phyloP scores from a whole-genome alignment of 1,140 invertebrate genomes.

The Drosophila yakuba region DNA sequence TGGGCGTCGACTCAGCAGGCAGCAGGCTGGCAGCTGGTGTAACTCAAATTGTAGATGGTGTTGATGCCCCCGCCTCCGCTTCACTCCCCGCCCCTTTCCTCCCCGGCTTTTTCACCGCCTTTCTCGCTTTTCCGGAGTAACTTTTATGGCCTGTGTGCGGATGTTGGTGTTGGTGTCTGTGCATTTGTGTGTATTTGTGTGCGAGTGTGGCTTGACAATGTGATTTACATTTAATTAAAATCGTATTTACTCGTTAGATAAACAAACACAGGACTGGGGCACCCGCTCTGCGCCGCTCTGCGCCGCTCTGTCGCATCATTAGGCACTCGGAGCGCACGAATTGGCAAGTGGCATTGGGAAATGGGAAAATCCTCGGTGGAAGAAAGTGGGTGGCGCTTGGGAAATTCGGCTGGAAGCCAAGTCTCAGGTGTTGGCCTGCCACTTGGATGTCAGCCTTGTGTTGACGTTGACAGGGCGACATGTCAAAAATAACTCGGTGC shows the following conservation, averaged over 20 bases:
- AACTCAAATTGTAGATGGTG: slow-evolving; percentile 3
- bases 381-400: background rate
- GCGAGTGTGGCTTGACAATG: slow-evolving; percentile 70
- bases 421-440: slow-evolving; percentile 40
- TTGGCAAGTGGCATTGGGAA: slow-evolving; percentile 19
- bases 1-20: slow-evolving; percentile 34
- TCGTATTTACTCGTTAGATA: slow-evolving; percentile 82
- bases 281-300: background rate
- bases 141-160: slow-evolving; percentile 53
- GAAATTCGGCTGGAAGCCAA: background rate
- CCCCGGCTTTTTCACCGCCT: slow-evolving; percentile 6
- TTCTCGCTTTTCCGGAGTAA: slow-evolving; percentile 21
- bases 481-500: slow-evolving; percentile 40
- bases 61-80: background rate
- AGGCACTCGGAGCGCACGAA: slow-evolving; percentile 28
- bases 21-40: slow-evolving; percentile 24
- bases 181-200: background rate
- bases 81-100: too few species aligned
- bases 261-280: slow-evolving; percentile 58
- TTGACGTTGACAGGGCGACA: slow-evolving; percentile 48
- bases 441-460: slow-evolving; percentile 31
- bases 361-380: background rate
- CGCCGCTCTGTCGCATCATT: slow-evolving; percentile 28
- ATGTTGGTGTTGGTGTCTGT: background rate
- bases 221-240: slow-evolving; percentile 84